Evolutionary conservation across 2,113 vertebrate species (phyloP).

Genomic region (Gavia stellata): DNA sequence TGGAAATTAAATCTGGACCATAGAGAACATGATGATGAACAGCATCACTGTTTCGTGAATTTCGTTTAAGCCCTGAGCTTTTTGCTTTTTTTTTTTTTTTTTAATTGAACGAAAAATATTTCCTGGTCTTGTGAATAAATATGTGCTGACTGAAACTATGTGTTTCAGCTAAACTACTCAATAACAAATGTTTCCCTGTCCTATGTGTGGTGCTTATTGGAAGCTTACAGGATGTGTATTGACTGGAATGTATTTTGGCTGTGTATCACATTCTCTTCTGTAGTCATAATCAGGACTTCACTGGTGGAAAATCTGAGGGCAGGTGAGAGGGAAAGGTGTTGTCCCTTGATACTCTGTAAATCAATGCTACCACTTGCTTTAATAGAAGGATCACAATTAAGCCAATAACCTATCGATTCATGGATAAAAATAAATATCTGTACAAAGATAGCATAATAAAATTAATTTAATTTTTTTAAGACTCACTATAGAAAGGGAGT

Average conservation of each 20-base stretch:
- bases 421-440: not conserved
- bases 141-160: not conserved
- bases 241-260: not conserved
- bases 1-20: not conserved
- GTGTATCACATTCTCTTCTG: not conserved
- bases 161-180: not conserved
- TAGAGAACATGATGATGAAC: not conserved
- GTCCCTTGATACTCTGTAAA: not conserved
- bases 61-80: not conserved
- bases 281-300: not conserved
- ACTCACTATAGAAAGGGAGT: not conserved
- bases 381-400: not conserved
- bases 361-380: not conserved
- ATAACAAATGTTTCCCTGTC: not conserved
- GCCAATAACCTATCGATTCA: not conserved
- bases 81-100: not conserved
- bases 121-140: not conserved
- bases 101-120: not conserved
- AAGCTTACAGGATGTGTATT: not conserved
- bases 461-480: not conserved
- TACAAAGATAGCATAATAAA: not conserved
- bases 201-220: not conserved
- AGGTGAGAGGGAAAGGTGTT: not conserved
- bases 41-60: not conserved
- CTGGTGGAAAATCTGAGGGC: not conserved